Evolutionary conservation across 2,888 invertebrate species (phyloP), one percentile per base, ranked within the genome.

Genomic region (Agonum fuliginosum): DNA sequence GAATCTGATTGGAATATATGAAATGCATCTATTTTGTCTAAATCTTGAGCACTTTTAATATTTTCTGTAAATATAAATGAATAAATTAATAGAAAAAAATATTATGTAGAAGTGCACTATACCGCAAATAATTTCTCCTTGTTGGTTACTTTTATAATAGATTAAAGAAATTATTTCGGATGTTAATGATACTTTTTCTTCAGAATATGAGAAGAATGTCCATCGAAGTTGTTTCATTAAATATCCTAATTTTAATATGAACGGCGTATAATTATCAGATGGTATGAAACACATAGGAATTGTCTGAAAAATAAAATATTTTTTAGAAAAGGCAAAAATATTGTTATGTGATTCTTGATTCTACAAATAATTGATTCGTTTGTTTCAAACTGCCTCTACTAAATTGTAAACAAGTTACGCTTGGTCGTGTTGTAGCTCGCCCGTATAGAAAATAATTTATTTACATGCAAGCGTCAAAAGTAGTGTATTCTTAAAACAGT

Each of bases 131-230:
- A 48, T 46, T 48, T 30, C 30, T n/a, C 51, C 41, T 54, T 51
- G 58, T 10, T 46, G 24, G 27, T 74, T 34, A 14, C 10, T 34
- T 43, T 65, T 75, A 30, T 34, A 75, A 24, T 67, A 24, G 8
- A 75, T 75, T 14, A 75, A 48, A 12, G 10, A 20, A n/a, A 75
- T 51, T 34, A 75, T 65, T 41, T 77, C 54, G 10, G 70, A 27
- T 3, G 51, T 27, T 8, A 77, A 19, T 19, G 19, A 6, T 10
- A 37, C 22, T 30, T 70, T 77, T 24, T 77, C 70, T 69, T 77
- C 54, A 0, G 70, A 51, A 58, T 54, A 77, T 1, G 77, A 43
- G 22, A 77, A 69, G 27, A 77, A 77, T 5, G 27, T 77, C 77
- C 77, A 70, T 41, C 77, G 34, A 22, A 70, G 48, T 54, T 77